These are phyloP conservation scores for Drosophila burlai DNA, from an alignment of 1,140 invertebrate species.

Conservation along the genomic window DNA sequence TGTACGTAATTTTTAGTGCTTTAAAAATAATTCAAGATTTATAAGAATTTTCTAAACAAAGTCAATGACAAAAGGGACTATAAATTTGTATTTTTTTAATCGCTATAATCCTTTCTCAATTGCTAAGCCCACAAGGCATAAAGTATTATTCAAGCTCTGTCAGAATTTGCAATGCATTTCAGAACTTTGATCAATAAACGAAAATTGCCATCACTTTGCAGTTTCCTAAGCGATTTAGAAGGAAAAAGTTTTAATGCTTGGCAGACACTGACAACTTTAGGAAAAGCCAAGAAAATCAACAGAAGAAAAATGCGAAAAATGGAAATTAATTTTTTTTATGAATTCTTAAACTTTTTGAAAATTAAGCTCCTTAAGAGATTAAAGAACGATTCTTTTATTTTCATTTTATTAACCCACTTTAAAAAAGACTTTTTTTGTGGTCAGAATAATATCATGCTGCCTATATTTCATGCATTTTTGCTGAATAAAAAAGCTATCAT, in stretches of 20 bases:
- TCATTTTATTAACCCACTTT: slow-evolving; percentile 3
- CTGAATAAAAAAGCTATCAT: background rate
- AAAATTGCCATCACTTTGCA: slow-evolving; percentile 58
- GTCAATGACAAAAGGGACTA: background rate
- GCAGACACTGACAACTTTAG: slow-evolving; percentile 15
- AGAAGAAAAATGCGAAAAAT: background rate
- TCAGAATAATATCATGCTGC: background rate
- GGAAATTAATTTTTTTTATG: background rate
- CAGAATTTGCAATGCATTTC: slow-evolving; percentile 31
- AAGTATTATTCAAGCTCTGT: background rate
- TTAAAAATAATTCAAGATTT: background rate
- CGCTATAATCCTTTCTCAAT: background rate
- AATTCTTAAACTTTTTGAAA: background rate
- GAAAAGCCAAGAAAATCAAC: slow-evolving; percentile 1
- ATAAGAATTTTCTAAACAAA: background rate
- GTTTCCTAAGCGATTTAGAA: slow-evolving; percentile 48
- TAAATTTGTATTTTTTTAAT: background rate
- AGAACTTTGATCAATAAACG: slow-evolving; percentile 48
- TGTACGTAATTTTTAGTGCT: background rate
- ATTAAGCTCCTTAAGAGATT: slow-evolving; percentile 11
- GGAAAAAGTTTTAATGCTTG: slow-evolving; percentile 12
- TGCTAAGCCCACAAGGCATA: slow-evolving; percentile 2
- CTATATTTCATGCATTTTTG: background rate
- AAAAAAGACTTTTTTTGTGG: background rate
- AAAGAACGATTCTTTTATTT: background rate